Percentiles rank a stretch among this genome's conserved stretches.
phyloP scores from a whole-genome alignment of 2,888 invertebrate species.

The Agriopis marginaria region DNA sequence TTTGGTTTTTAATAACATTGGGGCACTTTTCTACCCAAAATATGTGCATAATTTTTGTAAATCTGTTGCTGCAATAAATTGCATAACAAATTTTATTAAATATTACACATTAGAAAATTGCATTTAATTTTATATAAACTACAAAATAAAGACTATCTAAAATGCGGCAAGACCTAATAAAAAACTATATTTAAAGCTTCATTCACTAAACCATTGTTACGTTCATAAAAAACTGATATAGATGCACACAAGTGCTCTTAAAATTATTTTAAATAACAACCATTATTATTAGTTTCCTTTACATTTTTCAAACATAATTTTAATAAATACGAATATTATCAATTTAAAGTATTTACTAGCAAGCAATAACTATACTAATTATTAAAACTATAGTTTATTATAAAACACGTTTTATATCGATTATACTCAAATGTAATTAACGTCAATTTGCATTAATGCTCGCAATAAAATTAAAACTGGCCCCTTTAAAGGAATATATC shows the following conservation, averaged over 20 bases:
- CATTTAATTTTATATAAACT: conserved; percentile 28
- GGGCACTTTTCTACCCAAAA: neutral
- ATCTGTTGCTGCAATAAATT: neutral
- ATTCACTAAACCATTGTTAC: neutral
- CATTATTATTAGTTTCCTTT: neutral
- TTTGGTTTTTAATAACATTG: neutral
- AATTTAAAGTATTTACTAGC: conserved; percentile 3
- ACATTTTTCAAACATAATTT: neutral
- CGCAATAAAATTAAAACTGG: neutral
- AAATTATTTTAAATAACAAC: neutral
- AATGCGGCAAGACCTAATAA: conserved; percentile 38
- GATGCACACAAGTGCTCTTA: neutral
- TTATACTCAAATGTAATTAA: neutral
- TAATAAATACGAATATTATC: neutral
- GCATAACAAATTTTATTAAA: conserved; percentile 30
- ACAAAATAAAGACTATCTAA: conserved; percentile 23
- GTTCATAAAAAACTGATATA: conserved; percentile 3
- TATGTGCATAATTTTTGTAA: neutral
- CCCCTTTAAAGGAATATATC: neutral
- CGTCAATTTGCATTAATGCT: neutral
- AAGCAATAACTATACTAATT: neutral
- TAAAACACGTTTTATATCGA: no score
- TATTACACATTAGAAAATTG: conserved; percentile 30
- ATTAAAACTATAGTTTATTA: neutral
- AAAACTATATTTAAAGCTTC: conserved; percentile 8